A percentile compares a stretch with the other conserved stretches of the same genome.
phyloP scores from a whole-genome alignment of 2,797 vertebrate genomes.

The Melanotaenia pygmaea region DNA sequence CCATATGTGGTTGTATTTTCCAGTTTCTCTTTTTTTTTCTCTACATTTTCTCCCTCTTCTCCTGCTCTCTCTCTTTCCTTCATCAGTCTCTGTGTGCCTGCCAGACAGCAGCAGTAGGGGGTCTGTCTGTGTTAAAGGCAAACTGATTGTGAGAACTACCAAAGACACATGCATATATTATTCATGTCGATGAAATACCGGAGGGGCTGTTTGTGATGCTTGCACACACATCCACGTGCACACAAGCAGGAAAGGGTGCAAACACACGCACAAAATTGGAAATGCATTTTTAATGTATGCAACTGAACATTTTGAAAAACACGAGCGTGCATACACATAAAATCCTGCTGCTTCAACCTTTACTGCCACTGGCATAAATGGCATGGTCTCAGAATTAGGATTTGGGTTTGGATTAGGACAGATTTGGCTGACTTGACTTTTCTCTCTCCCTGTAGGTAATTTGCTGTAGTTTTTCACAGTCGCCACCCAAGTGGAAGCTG shows the following conservation, averaged over 20 bases:
- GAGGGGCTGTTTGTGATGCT: conserved; percentile 24
- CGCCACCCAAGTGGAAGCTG: conserved; percentile 54
- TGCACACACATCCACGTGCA: neutral
- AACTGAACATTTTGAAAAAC: conserved; percentile 1
- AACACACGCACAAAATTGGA: neutral
- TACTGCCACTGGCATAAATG: neutral
- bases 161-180: conserved; percentile 59
- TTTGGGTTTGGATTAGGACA: conserved; percentile 4
- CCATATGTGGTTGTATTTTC: conserved; percentile 10
- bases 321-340: neutral
- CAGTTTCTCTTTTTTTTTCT: neutral
- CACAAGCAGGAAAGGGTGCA: neutral
- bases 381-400: neutral
- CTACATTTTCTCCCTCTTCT: neutral
- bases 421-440: conserved; percentile 13
- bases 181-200: conserved; percentile 48
- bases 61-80: neutral
- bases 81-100: conserved; percentile 37
- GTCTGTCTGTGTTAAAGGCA: conserved; percentile 60
- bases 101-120: conserved; percentile 62
- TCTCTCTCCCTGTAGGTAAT: conserved; percentile 54
- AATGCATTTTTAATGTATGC: conserved; percentile 31
- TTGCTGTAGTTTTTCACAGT: conserved; percentile 29
- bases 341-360: conserved; percentile 9
- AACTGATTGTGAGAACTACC: conserved; percentile 60